Conservation (phyloP, 1,140 invertebrate species). For the Calephelis nemesis region DNA sequence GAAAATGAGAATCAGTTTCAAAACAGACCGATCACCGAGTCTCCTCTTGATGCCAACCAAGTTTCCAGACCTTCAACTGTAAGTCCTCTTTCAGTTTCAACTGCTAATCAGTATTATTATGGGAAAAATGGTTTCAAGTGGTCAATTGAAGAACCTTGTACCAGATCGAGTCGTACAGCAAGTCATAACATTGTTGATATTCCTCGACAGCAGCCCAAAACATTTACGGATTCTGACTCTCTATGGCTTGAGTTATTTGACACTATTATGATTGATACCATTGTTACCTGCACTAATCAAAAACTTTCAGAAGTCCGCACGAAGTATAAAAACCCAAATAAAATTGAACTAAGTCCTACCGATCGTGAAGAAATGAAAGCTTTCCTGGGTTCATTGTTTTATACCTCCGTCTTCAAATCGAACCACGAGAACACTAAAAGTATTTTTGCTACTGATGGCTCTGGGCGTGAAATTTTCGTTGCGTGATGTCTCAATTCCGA, state of each 20-base stretch:
- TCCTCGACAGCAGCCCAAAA: slow-evolving; percentile 25
- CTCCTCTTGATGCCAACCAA: slow-evolving; percentile 27
- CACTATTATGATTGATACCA: slow-evolving; percentile 26
- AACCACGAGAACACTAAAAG: slow-evolving; percentile 27
- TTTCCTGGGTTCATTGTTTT: slow-evolving; percentile 29
- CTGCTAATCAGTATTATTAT: slow-evolving; percentile 26
- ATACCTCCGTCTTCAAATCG: slow-evolving; percentile 24
- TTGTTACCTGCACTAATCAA: slow-evolving; percentile 27
- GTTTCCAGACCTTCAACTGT: slow-evolving; percentile 24
- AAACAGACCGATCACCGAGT: neutral
- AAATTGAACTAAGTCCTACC: slow-evolving; percentile 30
- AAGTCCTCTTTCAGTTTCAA: slow-evolving; percentile 25
- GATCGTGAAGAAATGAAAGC: slow-evolving; percentile 28
- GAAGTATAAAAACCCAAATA: slow-evolving; percentile 28
- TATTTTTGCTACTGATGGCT: slow-evolving; percentile 34
- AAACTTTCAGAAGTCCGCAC: slow-evolving; percentile 25
- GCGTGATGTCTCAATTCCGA: slow-evolving; percentile 27
- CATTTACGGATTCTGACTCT: slow-evolving; percentile 24
- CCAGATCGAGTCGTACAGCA: slow-evolving; percentile 28
- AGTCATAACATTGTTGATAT: slow-evolving; percentile 28
- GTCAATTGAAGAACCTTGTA: slow-evolving; percentile 25
- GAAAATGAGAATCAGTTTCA: slow-evolving; percentile 26
- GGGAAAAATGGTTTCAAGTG: slow-evolving; percentile 30
- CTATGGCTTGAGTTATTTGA: slow-evolving; percentile 29
- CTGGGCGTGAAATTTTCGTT: slow-evolving; percentile 22